These are phyloP conservation scores for Entosphenus tridentatus DNA, from an alignment of 2,113 vertebrate genomes.

Conservation along the genomic window DNA sequence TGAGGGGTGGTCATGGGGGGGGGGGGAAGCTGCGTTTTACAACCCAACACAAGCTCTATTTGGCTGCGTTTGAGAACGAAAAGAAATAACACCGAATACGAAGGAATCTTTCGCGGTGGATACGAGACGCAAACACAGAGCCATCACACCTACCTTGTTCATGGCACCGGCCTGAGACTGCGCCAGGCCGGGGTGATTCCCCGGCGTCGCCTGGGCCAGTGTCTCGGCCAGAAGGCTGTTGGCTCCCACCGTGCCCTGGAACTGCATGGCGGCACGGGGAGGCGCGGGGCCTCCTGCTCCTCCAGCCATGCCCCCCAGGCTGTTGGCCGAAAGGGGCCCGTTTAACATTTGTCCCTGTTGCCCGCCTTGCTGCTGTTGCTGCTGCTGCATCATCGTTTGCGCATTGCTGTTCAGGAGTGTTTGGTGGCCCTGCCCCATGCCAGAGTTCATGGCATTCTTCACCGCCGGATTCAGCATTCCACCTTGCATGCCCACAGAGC, in stretches of 20 bases:
- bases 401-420: constrained; percentile 53
- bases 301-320: constrained; percentile 39
- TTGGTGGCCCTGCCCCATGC: constrained; percentile 46
- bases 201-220: constrained; percentile 51
- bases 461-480: constrained; percentile 3
- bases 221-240: constrained; percentile 53
- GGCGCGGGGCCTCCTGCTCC: constrained; percentile 55
- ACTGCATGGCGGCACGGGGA: constrained; percentile 35
- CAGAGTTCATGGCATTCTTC: constrained; percentile 47
- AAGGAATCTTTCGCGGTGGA: no score
- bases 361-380: constrained; percentile 40
- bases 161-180: constrained; percentile 52
- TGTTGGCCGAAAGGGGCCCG: constrained; percentile 43
- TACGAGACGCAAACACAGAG: not conserved
- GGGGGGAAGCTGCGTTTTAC: no score
- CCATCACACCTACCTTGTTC: constrained; percentile 37
- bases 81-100: no score
- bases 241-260: constrained; percentile 20
- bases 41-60: no score
- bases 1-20: no score
- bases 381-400: constrained; percentile 55
- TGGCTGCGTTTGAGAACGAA: no score
- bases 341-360: constrained; percentile 73
- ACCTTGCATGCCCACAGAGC: not conserved
- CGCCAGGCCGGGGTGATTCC: constrained; percentile 45